These are phyloP conservation scores for Echinops telfairi DNA, from an alignment of 2,113 vertebrate species.

Conservation along the genomic window DNA sequence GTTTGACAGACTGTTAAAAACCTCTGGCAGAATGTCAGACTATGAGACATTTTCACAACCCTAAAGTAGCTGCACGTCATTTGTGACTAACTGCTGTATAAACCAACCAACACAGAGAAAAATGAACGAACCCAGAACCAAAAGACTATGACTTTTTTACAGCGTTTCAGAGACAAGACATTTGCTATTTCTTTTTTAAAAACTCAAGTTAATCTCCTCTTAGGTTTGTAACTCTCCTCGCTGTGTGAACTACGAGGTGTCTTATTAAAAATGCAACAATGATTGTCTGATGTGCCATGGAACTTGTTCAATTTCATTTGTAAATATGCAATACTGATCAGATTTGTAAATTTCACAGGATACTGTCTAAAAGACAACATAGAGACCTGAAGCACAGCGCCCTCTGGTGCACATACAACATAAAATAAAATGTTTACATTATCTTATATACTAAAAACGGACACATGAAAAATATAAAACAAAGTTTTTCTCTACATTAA, in stretches of 20 bases:
- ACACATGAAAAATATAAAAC: background rate
- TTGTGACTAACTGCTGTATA: background rate
- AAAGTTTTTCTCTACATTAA: background rate
- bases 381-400: constrained; percentile 85
- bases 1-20: background rate
- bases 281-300: background rate
- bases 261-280: background rate
- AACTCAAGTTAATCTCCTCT: background rate
- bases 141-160: background rate
- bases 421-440: constrained; percentile 76
- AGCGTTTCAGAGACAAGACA: constrained; percentile 16
- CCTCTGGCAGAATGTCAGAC: background rate
- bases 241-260: background rate
- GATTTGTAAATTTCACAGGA: constrained; percentile 70
- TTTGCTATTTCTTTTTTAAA: background rate
- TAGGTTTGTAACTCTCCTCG: background rate
- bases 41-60: background rate
- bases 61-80: background rate
- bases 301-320: constrained; percentile 72
- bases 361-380: constrained; percentile 42
- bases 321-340: constrained; percentile 73
- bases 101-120: background rate
- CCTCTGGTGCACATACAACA: constrained; percentile 84
- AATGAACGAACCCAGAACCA: background rate
- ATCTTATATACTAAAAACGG: background rate